Percentiles rank a stretch among this genome's conserved stretches.
These are phyloP conservation scores for Kryphioiulus occultus DNA, from an alignment of 2,888 invertebrate species.

Conservation along the genomic window DNA sequence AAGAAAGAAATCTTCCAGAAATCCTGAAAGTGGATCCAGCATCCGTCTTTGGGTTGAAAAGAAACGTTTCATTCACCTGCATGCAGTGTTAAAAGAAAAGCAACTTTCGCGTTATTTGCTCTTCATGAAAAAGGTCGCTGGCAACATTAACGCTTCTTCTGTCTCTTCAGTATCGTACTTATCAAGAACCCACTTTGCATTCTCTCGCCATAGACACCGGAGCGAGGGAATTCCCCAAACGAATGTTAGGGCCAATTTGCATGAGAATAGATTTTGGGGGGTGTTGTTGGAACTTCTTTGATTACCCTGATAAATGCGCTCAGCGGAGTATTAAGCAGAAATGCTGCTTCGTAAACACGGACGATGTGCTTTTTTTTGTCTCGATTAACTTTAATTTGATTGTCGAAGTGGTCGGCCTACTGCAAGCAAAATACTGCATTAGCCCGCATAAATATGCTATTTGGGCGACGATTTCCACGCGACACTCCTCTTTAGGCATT, in stretches of 20 bases:
- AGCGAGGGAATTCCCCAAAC: neutral
- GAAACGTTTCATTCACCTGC: neutral
- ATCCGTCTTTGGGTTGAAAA: neutral
- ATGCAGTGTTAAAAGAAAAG: too few species aligned
- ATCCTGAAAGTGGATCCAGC: neutral
- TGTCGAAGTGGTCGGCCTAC: neutral
- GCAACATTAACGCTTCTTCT: too few species aligned
- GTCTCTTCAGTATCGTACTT: neutral
- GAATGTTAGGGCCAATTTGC: neutral
- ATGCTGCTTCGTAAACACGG: neutral
- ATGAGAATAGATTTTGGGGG: neutral
- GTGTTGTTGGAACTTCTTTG: neutral
- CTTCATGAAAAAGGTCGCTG: too few species aligned
- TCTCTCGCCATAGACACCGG: neutral
- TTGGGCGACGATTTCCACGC: neutral
- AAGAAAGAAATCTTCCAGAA: too few species aligned
- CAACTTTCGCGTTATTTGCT: too few species aligned
- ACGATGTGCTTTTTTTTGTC: neutral
- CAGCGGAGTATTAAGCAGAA: conserved; percentile 19
- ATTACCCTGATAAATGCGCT: neutral
- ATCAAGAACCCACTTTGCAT: neutral
- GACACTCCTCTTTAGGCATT: neutral
- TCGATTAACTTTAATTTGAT: conserved; percentile 3
- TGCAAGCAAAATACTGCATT: neutral
- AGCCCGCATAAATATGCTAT: conserved; percentile 26